Base-by-base conservation (phyloP, 2,797 vertebrate species). In the Discoglossus pictus region DNA sequence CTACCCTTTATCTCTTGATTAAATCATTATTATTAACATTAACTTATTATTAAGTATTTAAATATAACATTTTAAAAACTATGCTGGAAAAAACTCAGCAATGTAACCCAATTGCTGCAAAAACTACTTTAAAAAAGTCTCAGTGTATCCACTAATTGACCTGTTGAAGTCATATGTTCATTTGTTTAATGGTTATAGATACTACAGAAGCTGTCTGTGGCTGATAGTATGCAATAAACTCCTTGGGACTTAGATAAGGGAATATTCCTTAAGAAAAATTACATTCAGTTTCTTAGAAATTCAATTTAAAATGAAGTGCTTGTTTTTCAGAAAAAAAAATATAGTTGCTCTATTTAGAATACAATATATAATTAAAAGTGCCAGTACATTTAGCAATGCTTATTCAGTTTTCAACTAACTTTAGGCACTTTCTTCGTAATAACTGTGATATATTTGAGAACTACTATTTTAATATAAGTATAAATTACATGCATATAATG, bases 191-290 rank as follows among this genome's bases (percentile, higher is more conserved):
- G 56, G 65, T 31, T 38, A 43, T 24, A 68, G 56, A 68, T 60
- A 52, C 38, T 53, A 68, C 38, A 68, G 48, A 54, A 61, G 66
- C 66, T 68, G 58, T 48, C 36, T 47, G 46, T 68, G 40, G 48
- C 66, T 61, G 48, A 68, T 68, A 68, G 39, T 39, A 35, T 48
- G 11, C 24, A 52, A 52, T 43, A 68, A 68, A 68, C 66, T 46
- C 58, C 38, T 68, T 68, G 66, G 66, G 56, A 61, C 58, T 48
- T 27, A 61, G 66, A 68, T 68, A 68, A 68, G 66, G 56, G 38
- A 68, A 61, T 61, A 68, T 54, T 42, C 48, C 39, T 47, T 61
- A 54, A 68, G 66, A 68, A 68, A 68, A 68, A 68, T 53, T 43
- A 51, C 56, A 34, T 36, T 61, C 31, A 53, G 31, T 61, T 68